These are phyloP conservation scores for Heliconius hortense DNA, from an alignment of 2,888 invertebrate genomes.

Conservation along the genomic window DNA sequence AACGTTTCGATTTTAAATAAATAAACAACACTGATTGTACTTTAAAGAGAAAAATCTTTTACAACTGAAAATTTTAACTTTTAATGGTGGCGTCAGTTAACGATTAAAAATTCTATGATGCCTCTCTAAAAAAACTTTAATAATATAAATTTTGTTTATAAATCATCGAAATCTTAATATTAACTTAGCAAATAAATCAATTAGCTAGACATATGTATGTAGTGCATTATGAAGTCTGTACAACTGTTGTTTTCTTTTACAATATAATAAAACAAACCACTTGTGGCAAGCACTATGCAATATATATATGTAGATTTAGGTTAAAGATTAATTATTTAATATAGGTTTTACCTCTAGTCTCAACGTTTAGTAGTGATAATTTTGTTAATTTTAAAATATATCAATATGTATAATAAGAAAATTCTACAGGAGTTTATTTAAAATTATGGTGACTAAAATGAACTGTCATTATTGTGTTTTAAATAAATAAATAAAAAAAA, in stretches of 20 bases:
- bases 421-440: conserved; percentile 32
- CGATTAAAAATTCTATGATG: not conserved
- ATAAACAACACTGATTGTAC: not conserved
- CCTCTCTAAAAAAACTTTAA: conserved; percentile 18
- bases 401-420: conserved; percentile 35
- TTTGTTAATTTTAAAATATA: conserved; percentile 56
- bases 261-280: conserved; percentile 49
- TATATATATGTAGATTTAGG: conserved; percentile 48
- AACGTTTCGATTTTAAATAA: not conserved
- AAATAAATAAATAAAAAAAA: not conserved
- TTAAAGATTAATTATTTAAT: conserved; percentile 48
- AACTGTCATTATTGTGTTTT: not conserved
- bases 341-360: conserved; percentile 77
- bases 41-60: conserved; percentile 1
- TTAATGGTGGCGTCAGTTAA: not conserved
- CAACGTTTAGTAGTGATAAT: conserved; percentile 70
- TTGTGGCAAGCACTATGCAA: conserved; percentile 51
- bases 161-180: conserved; percentile 57
- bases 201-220: conserved; percentile 31
- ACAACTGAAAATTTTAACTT: not conserved
- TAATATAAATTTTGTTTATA: conserved; percentile 44
- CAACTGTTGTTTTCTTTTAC: conserved; percentile 29
- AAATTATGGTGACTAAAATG: not conserved
- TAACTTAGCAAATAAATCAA: conserved; percentile 27
- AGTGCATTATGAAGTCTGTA: conserved; percentile 20